Conservation (phyloP, 1,140 invertebrate genomes). For the Cydia splendana region DNA sequence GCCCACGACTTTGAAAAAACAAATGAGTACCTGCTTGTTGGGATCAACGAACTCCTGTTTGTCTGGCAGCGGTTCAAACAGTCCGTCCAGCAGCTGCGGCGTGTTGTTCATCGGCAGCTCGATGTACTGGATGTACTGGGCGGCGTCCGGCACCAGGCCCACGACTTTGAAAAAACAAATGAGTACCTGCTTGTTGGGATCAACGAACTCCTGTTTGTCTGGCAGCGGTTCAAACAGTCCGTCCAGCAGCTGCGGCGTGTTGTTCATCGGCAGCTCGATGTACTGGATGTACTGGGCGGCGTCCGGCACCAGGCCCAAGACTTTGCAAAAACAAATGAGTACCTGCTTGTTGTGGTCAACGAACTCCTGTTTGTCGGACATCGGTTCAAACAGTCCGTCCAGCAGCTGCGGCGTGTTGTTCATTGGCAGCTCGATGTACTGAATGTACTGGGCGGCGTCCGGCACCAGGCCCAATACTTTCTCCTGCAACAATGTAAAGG, state of each 20-base stretch:
- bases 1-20: too few species aligned
- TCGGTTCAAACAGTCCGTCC: constrained; percentile 59
- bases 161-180: not conserved
- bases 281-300: constrained; percentile 59
- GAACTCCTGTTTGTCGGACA: constrained; percentile 43
- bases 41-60: constrained; percentile 51
- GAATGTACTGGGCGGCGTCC: constrained; percentile 50
- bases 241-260: constrained; percentile 52
- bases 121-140: constrained; percentile 61
- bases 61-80: constrained; percentile 47
- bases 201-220: constrained; percentile 48
- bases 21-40: constrained; percentile 48
- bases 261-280: constrained; percentile 61
- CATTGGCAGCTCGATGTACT: constrained; percentile 66
- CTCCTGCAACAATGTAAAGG: constrained; percentile 37
- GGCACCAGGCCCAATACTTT: constrained; percentile 46
- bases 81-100: constrained; percentile 60
- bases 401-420: constrained; percentile 49
- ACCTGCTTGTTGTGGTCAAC: constrained; percentile 57
- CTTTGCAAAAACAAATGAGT: constrained; percentile 3
- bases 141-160: constrained; percentile 43
- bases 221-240: constrained; percentile 53
- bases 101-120: constrained; percentile 56
- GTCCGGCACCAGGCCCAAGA: constrained; percentile 39
- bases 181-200: constrained; percentile 17